Base-by-base conservation (phyloP, 1,140 invertebrate genomes). In the Leptinotarsa defecta region DNA sequence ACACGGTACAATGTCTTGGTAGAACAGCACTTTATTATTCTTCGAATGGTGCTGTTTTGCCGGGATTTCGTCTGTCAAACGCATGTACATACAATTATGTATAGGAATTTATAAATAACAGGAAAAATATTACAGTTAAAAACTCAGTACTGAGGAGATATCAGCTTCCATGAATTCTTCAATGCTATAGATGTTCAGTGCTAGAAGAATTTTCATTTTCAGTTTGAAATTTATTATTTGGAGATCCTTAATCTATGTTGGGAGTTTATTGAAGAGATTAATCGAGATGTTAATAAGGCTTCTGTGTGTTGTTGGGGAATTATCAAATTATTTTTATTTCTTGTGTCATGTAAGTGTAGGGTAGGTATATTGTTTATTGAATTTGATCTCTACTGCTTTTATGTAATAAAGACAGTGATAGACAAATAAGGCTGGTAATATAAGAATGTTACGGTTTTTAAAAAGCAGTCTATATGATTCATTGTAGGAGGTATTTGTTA, bases 101-200 rank as follows among this genome's bases (percentile, higher is more conserved):
- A 24, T 24, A 64, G 19, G 19, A 13, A 19, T 11, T 17, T 24
- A 64, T 24, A 5, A 64, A 64, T 64, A 64, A 22, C 63, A 64
- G 63, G 63, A 64, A 64, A 64, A 19, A 64, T 1, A 24, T 22
- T 64, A 64, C 63, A 64, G 63, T 64, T 24, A 22, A 64, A 64
- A 22, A 17, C 63, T 22, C 22, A 64, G 63, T 17, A 64, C 63
- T 64, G 63, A 64, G 63, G 63, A 64, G 63, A 64, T 13, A 64
- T 64, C 63, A 19, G 63, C 63, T 64, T 64, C 63, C 19, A 64
- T 64, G 63, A 64, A 64, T 64, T 64, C 4, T 64, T 64, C 13
- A 64, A 64, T 64, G 63, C 63, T 64, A 64, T 64, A 64, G 63
- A 64, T 64, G 22, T 24, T 64, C 2, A 64, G 63, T 15, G 63